A percentile compares a stretch with the other conserved stretches of the same genome.
These are phyloP conservation scores for Cottoperca gobio DNA, from an alignment of 2,797 vertebrate species.

Conservation along the genomic window DNA sequence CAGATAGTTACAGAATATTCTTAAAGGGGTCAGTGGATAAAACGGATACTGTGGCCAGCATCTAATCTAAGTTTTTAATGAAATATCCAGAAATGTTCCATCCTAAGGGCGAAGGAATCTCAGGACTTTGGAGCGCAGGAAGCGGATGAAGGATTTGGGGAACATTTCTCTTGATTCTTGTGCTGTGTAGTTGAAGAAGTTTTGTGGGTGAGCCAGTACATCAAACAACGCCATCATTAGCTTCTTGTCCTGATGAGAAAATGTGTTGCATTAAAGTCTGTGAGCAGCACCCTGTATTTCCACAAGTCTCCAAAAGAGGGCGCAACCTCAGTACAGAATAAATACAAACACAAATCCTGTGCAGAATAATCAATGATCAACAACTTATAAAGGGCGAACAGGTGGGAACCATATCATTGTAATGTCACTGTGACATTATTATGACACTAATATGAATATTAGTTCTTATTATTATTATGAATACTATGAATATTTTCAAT, in stretches of 20 bases:
- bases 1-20: conserved; percentile 50
- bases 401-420: background rate
- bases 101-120: conserved; percentile 96
- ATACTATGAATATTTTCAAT: too few relatives aligned
- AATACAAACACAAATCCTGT: background rate
- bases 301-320: conserved; percentile 64
- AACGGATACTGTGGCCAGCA: conserved; percentile 46
- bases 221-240: conserved; percentile 98
- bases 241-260: conserved; percentile 93
- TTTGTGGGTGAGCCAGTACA: conserved; percentile 97
- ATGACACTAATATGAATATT: too few relatives aligned
- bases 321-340: background rate
- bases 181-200: conserved; percentile 99
- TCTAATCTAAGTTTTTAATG: conserved; percentile 42
- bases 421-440: background rate
- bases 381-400: background rate
- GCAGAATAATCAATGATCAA: background rate
- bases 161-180: conserved; percentile 99
- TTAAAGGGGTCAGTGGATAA: conserved; percentile 45
- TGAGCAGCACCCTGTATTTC: conserved; percentile 28
- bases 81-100: conserved; percentile 27
- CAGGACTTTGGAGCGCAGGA: conserved; percentile 97
- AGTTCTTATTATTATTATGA: too few relatives aligned
- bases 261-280: background rate
- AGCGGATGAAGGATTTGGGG: conserved; percentile 97